Evolutionary conservation across 1,140 invertebrate genomes (phyloP).

Genomic region (Choristoneura fumiferana): DNA sequence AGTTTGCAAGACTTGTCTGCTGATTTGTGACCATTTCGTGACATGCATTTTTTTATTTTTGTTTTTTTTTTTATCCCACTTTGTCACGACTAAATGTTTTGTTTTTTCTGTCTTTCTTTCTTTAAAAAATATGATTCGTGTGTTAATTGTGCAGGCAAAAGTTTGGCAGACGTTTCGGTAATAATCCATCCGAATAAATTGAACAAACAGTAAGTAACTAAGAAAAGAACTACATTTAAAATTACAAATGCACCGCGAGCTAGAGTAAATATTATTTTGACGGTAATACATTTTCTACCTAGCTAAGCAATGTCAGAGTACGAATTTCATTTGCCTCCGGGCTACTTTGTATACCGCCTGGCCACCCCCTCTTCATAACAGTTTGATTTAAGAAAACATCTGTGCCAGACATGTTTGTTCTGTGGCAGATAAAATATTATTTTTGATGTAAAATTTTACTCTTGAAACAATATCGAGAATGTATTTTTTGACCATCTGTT

Average conservation of each 20-base stretch:
- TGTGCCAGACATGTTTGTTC: slow-evolving; percentile 37
- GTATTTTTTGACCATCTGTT: neutral
- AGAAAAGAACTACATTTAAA: slow-evolving; percentile 11
- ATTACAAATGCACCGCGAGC: slow-evolving; percentile 21
- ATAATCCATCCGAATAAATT: too few species aligned
- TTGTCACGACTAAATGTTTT: too few species aligned
- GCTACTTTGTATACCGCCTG: slow-evolving; percentile 30
- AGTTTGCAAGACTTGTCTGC: too few species aligned
- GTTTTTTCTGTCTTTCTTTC: too few species aligned
- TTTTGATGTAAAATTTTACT: slow-evolving; percentile 4
- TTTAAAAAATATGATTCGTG: too few species aligned
- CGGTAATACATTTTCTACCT: slow-evolving; percentile 25
- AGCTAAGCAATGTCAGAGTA: slow-evolving; percentile 27
- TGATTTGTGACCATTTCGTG: too few species aligned
- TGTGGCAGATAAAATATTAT: slow-evolving; percentile 1
- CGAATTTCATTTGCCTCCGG: slow-evolving; percentile 35
- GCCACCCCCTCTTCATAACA: slow-evolving; percentile 35
- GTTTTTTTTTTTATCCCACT: too few species aligned
- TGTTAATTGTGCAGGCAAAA: too few species aligned
- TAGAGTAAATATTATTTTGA: slow-evolving; percentile 15
- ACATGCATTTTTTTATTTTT: too few species aligned
- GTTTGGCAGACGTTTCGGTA: too few species aligned
- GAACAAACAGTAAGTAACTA: too few species aligned
- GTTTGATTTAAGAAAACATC: slow-evolving; percentile 43
- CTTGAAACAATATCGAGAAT: neutral